A percentile compares a stretch with the other conserved stretches of the same genome.
phyloP scores from a whole-genome alignment of 2,797 vertebrate genomes.

The Chlorospingus semifuscus region DNA sequence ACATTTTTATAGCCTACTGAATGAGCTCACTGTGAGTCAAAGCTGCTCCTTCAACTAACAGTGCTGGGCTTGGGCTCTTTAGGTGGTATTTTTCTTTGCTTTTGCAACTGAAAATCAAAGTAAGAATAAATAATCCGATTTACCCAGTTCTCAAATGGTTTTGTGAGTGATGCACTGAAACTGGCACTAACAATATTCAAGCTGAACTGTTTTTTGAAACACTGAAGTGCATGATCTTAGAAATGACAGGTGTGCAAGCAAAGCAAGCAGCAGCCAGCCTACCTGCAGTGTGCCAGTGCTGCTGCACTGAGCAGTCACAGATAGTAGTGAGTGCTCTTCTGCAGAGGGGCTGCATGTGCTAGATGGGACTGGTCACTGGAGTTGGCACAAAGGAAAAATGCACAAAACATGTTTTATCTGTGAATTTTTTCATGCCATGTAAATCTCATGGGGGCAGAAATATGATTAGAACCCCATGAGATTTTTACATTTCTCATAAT shows the following conservation, averaged over 20 bases:
- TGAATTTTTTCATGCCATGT: background rate
- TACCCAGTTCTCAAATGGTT: conserved; percentile 11
- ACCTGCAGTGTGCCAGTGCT: rapidly evolving
- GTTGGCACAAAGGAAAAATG: background rate
- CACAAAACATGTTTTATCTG: background rate
- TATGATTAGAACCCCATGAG: background rate
- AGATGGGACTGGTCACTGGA: background rate
- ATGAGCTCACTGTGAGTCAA: background rate
- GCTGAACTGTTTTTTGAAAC: background rate
- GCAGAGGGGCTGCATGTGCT: background rate
- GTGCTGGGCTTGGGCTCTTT: background rate
- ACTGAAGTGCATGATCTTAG: background rate
- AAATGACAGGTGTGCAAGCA: background rate
- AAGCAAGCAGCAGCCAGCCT: background rate
- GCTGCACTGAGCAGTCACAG: background rate
- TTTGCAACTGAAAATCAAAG: background rate
- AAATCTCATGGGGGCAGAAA: background rate
- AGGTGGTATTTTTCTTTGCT: background rate
- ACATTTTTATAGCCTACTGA: background rate
- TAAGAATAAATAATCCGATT: background rate
- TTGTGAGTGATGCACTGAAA: background rate
- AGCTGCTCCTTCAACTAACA: background rate
- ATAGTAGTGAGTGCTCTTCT: background rate
- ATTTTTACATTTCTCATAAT: background rate
- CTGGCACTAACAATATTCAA: conserved; percentile 33